Base-by-base conservation (phyloP, 1,140 invertebrate genomes). In the Drosophila lacertosa region DNA sequence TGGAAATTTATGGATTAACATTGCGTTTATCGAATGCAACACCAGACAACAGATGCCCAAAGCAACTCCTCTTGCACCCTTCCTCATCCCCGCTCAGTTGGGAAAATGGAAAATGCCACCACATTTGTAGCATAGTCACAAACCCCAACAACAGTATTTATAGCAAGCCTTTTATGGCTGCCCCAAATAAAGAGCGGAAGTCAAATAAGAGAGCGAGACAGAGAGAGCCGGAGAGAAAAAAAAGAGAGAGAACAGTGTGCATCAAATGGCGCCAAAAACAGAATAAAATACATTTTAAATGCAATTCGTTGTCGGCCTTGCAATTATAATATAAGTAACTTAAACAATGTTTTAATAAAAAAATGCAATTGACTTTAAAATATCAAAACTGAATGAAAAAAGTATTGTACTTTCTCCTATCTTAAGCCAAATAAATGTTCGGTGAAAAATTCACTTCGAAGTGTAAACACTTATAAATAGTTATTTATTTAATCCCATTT, bases 141-240 rank as follows among this genome's bases (percentile, higher is more conserved):
- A 84, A 84, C 81, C 75, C 7, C 4, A 11, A 7, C 10, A 29
- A 35, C 29, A 18, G 16, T 13, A 45, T 83, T 81, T 82, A 83
- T 82, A 71, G 79, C 54, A 78, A 73, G 7, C 60, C 24, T 71
- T 67, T 83, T 67, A 82, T 82, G 59, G 54, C 42, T 10, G 15
- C 18, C 11, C 6, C 32, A 18, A 42, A 32, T n/a, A n/a, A 15
- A 24, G 13, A 16, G 32, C 42, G 35, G 33, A 10, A 15, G 29
- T 5, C 24, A 58, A 51, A 13, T 13, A 22, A 10, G 20, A 15
- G 22, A 47, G 13, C 4, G 2, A 42, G 13, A 2, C 1, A 6
- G 33, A 54, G 22, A 0, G 7, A 33, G n/a, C 6, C 3, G 16
- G 4, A 26, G 10, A 32, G 18, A 47, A 3, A n/a, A n/a, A n/a